These are phyloP conservation scores for Maccullochella peelii DNA, from an alignment of 2,113 vertebrate species.

Conservation along the genomic window DNA sequence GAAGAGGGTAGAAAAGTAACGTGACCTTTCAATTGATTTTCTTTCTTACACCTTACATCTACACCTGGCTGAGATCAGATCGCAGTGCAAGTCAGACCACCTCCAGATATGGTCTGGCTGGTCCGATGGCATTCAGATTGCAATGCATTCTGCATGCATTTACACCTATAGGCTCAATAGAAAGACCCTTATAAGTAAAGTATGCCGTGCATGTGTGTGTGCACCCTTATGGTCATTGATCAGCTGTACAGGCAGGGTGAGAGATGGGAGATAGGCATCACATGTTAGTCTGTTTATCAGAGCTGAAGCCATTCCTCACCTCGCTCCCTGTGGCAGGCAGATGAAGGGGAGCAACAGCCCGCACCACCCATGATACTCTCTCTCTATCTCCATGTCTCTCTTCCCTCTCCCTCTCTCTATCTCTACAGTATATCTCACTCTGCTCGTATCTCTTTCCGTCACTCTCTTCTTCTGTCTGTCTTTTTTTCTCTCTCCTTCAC, in stretches of 20 bases:
- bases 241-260: slow-evolving; percentile 24
- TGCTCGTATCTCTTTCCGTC: slow-evolving; percentile 23
- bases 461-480: neutral
- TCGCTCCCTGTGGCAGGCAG: slow-evolving; percentile 43
- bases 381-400: slow-evolving; percentile 3
- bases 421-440: slow-evolving; percentile 22
- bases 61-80: neutral
- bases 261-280: slow-evolving; percentile 53
- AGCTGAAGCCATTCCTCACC: slow-evolving; percentile 55
- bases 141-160: neutral
- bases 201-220: neutral
- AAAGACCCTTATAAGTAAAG: neutral
- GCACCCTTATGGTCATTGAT: slow-evolving; percentile 49
- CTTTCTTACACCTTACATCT: neutral
- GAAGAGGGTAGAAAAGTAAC: neutral
- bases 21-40: neutral
- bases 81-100: neutral
- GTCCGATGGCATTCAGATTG: neutral
- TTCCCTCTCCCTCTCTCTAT: neutral
- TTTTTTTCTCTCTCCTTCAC: slow-evolving; percentile 15
- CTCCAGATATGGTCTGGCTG: neutral
- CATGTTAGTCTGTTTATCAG: slow-evolving; percentile 70
- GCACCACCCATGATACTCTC: neutral
- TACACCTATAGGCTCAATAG: neutral
- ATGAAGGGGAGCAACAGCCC: slow-evolving; percentile 49